Evolutionary conservation across 2,797 vertebrate species (phyloP).

Genomic region (Ceryle rudis): DNA sequence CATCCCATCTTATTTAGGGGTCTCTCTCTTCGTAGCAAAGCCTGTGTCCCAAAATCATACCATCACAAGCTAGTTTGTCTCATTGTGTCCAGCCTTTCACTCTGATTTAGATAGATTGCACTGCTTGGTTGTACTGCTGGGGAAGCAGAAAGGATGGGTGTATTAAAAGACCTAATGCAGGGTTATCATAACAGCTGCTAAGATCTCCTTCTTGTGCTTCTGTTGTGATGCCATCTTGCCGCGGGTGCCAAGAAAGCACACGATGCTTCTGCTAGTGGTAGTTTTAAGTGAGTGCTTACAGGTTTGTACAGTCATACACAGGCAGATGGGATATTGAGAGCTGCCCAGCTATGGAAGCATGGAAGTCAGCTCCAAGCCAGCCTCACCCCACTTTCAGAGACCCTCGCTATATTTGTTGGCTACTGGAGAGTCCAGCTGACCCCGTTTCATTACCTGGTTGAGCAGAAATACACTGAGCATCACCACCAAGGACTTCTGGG

Average conservation of each 20-base stretch:
- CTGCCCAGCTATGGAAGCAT: background rate
- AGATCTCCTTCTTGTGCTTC: background rate
- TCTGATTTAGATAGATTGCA: background rate
- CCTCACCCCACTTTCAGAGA: rapidly evolving
- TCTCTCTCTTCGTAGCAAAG: background rate
- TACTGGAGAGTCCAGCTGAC: background rate
- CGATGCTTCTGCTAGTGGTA: background rate
- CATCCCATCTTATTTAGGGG: rapidly evolving
- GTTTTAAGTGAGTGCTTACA: background rate
- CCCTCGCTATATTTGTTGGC: background rate
- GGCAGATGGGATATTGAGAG: background rate
- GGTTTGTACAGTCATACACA: background rate
- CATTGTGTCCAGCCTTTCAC: background rate
- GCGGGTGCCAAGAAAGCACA: rapidly evolving
- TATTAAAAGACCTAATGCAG: background rate
- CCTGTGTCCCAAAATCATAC: background rate
- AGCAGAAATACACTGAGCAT: background rate
- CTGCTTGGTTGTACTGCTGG: rapidly evolving
- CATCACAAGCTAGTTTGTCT: background rate
- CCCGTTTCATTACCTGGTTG: background rate
- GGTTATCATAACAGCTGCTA: background rate
- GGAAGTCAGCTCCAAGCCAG: background rate
- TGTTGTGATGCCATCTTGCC: background rate
- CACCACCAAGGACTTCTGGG: background rate
- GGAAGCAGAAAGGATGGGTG: background rate